phyloP scores from a whole-genome alignment of 2,888 invertebrate species.

The Mystacides longicornis region DNA sequence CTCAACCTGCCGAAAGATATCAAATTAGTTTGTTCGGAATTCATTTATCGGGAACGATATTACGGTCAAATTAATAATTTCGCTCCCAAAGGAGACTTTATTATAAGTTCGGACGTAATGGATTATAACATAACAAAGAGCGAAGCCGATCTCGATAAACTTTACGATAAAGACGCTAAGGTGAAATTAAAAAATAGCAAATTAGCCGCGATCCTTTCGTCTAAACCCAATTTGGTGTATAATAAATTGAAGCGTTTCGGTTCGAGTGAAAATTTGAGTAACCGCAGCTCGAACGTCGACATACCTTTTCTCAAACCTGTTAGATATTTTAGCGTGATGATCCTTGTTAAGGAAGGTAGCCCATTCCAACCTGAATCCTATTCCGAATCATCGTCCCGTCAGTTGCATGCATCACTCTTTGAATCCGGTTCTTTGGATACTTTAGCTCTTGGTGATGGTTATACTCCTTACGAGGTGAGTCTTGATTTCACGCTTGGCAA shows the following conservation, averaged over 20 bases:
- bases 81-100: too few species aligned
- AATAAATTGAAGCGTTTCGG: conserved; percentile 12
- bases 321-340: conserved; percentile 21
- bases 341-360: conserved; percentile 13
- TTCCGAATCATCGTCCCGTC: conserved; percentile 18
- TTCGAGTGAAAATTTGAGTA: conserved; percentile 18
- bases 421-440: conserved; percentile 22
- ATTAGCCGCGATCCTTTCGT: conserved; percentile 4
- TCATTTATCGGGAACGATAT: conserved; percentile 42
- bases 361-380: conserved; percentile 3
- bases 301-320: conserved; percentile 12
- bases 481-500: too few species aligned
- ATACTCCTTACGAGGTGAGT: too few species aligned
- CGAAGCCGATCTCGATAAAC: conserved; percentile 15
- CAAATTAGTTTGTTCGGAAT: conserved; percentile 37
- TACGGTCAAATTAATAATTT: conserved; percentile 6
- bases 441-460: conserved; percentile 19
- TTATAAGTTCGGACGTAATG: not conserved
- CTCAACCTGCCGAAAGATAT: conserved; percentile 31
- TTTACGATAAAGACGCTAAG: conserved; percentile 6
- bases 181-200: conserved; percentile 12
- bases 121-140: conserved; percentile 10
- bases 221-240: not conserved
- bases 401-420: conserved; percentile 23
- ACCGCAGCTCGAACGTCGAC: not conserved